Evolutionary conservation across 1,140 invertebrate species (phyloP).

Genomic region (Dysdera silvatica): DNA sequence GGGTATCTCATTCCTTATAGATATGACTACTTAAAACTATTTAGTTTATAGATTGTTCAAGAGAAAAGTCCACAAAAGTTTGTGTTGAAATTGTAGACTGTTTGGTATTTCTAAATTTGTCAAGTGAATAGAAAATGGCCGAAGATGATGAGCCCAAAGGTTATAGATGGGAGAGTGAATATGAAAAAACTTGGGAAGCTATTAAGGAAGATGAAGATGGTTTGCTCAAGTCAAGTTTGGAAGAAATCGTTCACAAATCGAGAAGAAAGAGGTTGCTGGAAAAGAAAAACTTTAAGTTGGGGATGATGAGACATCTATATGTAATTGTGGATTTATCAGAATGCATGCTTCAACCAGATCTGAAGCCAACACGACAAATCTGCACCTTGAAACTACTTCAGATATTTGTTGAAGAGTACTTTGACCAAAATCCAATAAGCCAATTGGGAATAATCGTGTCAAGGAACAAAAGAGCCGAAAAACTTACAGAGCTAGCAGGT

Average conservation of each 20-base stretch:
- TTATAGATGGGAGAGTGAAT: slow-evolving; percentile 94
- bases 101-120: no score
- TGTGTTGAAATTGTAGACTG: no score
- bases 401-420: slow-evolving; percentile 91
- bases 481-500: slow-evolving; percentile 78
- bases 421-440: slow-evolving; percentile 97
- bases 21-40: no score
- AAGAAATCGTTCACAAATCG: slow-evolving; percentile 81
- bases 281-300: slow-evolving; percentile 67
- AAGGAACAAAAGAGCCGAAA: slow-evolving; percentile 88
- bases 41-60: no score
- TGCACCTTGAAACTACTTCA: slow-evolving; percentile 77
- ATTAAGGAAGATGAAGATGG: slow-evolving; percentile 93
- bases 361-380: slow-evolving; percentile 86
- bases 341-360: slow-evolving; percentile 85
- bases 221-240: slow-evolving; percentile 74
- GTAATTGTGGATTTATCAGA: slow-evolving; percentile 87
- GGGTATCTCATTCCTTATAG: no score
- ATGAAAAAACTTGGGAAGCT: slow-evolving; percentile 95
- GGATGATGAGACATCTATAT: slow-evolving; percentile 92
- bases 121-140: slow-evolving; percentile 25
- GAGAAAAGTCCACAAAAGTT: no score
- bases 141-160: slow-evolving; percentile 76
- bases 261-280: slow-evolving; percentile 67
- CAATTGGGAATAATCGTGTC: slow-evolving; percentile 88